Base-by-base conservation (phyloP, 2,888 invertebrate genomes). In the Erynnis tages region DNA sequence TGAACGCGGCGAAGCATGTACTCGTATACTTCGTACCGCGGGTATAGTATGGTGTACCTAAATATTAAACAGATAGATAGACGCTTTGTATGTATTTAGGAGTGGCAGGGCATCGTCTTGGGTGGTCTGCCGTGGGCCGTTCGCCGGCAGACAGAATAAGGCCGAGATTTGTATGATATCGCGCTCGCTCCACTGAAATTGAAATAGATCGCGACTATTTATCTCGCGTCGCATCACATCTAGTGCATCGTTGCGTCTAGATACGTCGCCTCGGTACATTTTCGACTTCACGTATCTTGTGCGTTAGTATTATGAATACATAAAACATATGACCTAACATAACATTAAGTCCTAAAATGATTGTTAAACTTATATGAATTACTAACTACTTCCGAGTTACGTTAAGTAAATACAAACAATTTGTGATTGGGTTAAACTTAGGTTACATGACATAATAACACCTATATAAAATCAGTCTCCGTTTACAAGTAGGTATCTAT, bases 151-250 rank as follows among this genome's bases (percentile, higher is more conserved):
- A 77, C 79, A 68, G 76, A 79, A 82, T 82, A 82, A 78, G 82
- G 78, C 73, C 73, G 85, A 84, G 84, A 86, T 83, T 82, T 77
- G 82, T 81, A 77, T 64, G 86, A 84, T 82, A 82, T 77, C 72
- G 70, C 71, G 71, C 65, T 56, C 79, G 84, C 78, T 84, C 74
- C 73, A 77, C 73, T 79, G 78, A 79, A 81, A 82, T 78, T 81
- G 77, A 80, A 87, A 85, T 83, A 83, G 84, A 86, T 82, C 81
- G 82, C 74, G 76, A 79, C 71, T 64, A 71, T 76, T 80, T 81
- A 84, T 84, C 82, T 65, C 60, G 76, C 70, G 82, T 83, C 85
- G 75, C 73, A 79, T 86, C 81, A 65, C 65, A 82, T 84, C 82
- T 81, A 79, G 83, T 76, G 81, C 82, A 75, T 69, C 76, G 78